Evolutionary conservation across 2,797 vertebrate genomes (phyloP).

Genomic region (Enteromius anoplus): DNA sequence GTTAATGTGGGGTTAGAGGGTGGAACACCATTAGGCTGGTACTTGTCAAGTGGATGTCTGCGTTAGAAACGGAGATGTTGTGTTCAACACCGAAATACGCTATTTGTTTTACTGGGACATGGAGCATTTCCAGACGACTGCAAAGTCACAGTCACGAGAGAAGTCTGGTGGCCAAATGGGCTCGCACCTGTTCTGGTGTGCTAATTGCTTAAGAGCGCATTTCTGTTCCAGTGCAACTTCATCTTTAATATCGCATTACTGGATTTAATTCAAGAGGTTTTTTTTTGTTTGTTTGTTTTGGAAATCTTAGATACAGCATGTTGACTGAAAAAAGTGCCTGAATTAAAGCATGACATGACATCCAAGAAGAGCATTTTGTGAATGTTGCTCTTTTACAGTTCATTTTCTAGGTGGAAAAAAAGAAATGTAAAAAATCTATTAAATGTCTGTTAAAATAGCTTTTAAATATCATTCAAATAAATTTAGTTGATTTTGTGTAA

Average conservation of each 20-base stretch:
- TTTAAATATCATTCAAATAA: not conserved
- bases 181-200: conserved; percentile 37
- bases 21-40: not conserved
- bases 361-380: not conserved
- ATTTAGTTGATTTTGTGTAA: not conserved
- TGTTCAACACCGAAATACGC: conserved; percentile 1
- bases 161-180: conserved; percentile 45
- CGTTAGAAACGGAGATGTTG: conserved; percentile 28
- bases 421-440: too few species aligned
- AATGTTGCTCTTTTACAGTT: conserved; percentile 14
- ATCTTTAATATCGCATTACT: conserved; percentile 25
- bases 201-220: not conserved
- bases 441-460: not conserved
- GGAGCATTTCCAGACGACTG: conserved; percentile 30
- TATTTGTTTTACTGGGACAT: conserved; percentile 36
- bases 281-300: not conserved
- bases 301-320: not conserved
- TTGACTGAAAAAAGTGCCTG: not conserved
- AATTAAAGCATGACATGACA: not conserved
- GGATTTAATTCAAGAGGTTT: conserved; percentile 12
- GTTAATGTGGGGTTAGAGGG: conserved; percentile 15
- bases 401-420: not conserved
- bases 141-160: conserved; percentile 19
- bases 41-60: conserved; percentile 5
- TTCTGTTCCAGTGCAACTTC: conserved; percentile 2